Evolutionary conservation across 2,113 vertebrate species (phyloP).

Genomic region (Perca fluviatilis): DNA sequence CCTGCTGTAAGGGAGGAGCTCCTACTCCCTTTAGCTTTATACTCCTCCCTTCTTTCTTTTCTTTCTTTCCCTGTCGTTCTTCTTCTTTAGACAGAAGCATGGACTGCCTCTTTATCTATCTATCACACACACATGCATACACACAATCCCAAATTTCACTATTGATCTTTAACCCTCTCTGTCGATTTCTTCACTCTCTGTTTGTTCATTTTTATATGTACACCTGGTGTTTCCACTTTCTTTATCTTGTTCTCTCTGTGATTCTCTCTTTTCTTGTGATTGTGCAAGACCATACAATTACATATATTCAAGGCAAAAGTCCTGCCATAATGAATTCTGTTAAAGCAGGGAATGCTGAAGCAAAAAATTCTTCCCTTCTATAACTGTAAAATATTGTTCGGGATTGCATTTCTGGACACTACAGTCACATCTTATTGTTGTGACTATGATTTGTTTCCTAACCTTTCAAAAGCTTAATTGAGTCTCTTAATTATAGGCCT

Average conservation of each 20-base stretch:
- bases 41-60: conserved; percentile 61
- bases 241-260: conserved; percentile 23
- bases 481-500: conserved; percentile 86
- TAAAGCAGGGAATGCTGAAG: conserved; percentile 36
- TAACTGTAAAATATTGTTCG: background rate
- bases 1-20: conserved; percentile 83
- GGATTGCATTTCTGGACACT: conserved; percentile 48
- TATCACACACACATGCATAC: background rate
- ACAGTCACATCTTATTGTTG: conserved; percentile 33
- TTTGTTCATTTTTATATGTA: conserved; percentile 15
- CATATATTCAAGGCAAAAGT: conserved; percentile 56
- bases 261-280: conserved; percentile 38
- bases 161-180: conserved; percentile 24
- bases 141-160: conserved; percentile 13
- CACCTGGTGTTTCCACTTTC: conserved; percentile 22
- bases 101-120: conserved; percentile 7
- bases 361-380: background rate
- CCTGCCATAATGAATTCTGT: conserved; percentile 43
- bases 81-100: conserved; percentile 53
- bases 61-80: conserved; percentile 54
- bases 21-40: conserved; percentile 63
- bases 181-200: conserved; percentile 16
- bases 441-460: conserved; percentile 66
- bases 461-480: conserved; percentile 84
- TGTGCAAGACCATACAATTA: conserved; percentile 76